Conservation (phyloP, 2,888 invertebrate species). For the Brenthis ino region DNA sequence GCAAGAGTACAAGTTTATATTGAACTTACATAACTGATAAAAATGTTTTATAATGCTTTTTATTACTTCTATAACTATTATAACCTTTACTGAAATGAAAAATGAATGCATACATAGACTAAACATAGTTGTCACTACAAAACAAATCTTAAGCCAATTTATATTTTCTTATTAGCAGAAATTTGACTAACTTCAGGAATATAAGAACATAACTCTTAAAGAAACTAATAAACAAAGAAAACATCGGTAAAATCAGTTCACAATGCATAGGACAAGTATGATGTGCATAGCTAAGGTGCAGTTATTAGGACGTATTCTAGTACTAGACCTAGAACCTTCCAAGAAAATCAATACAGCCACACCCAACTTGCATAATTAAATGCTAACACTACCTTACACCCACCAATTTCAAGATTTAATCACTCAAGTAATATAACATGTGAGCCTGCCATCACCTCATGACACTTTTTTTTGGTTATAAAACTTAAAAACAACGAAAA, state of each 20-base stretch:
- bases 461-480: slow-evolving; percentile 80
- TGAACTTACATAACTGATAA: slow-evolving; percentile 75
- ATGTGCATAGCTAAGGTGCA: slow-evolving; percentile 66
- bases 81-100: background rate
- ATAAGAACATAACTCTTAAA: background rate
- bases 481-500: slow-evolving; percentile 80
- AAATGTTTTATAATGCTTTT: slow-evolving; percentile 66
- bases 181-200: background rate
- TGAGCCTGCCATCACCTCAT: slow-evolving; percentile 67
- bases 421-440: slow-evolving; percentile 68
- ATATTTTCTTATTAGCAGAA: background rate
- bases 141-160: background rate
- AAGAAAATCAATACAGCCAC: slow-evolving; percentile 83
- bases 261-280: slow-evolving; percentile 63
- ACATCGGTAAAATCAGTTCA: slow-evolving; percentile 49
- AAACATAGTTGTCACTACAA: slow-evolving; percentile 2
- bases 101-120: slow-evolving; percentile 1
- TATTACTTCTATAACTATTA: slow-evolving; percentile 43
- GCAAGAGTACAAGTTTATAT: slow-evolving; percentile 56
- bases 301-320: slow-evolving; percentile 72
- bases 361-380: slow-evolving; percentile 80
- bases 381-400: slow-evolving; percentile 45
- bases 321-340: slow-evolving; percentile 77
- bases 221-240: slow-evolving; percentile 35
- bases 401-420: slow-evolving; percentile 54